phyloP scores from a whole-genome alignment of 2,888 invertebrate genomes.

The Drosophila imparisetae region DNA sequence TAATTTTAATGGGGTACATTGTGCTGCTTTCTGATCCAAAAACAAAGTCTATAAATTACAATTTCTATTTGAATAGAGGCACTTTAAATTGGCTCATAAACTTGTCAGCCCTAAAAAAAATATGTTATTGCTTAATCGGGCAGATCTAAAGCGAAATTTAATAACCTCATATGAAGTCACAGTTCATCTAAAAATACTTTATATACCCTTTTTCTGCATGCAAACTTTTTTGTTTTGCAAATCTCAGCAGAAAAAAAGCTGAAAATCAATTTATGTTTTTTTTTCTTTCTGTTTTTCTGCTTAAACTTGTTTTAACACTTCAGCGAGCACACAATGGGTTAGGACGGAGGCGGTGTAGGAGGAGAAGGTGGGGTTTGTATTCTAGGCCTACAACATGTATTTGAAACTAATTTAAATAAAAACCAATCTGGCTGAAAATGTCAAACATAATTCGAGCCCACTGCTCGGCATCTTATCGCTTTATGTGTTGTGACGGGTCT shows the following conservation, averaged over 20 bases:
- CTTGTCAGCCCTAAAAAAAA: not conserved
- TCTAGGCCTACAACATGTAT: slow-evolving; percentile 55
- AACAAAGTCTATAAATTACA: not conserved
- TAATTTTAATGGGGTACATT: not conserved
- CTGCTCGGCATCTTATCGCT: slow-evolving; percentile 60
- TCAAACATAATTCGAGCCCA: slow-evolving; percentile 64
- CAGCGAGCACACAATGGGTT: slow-evolving; percentile 44
- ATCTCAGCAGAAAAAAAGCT: slow-evolving; percentile 36
- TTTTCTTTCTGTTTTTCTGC: slow-evolving; percentile 10
- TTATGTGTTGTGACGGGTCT: slow-evolving; percentile 64
- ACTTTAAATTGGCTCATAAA: not conserved
- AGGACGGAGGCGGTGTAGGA: not conserved
- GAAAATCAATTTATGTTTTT: slow-evolving; percentile 53
- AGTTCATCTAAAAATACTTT: slow-evolving; percentile 28
- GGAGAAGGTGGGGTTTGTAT: slow-evolving; percentile 1
- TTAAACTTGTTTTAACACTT: slow-evolving; percentile 67
- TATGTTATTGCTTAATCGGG: not conserved
- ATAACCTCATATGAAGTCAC: slow-evolving; percentile 17
- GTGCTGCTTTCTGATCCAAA: not conserved
- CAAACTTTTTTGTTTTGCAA: slow-evolving; percentile 35
- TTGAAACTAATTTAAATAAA: slow-evolving; percentile 79
- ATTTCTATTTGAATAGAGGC: not conserved
- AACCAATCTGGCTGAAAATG: slow-evolving; percentile 75
- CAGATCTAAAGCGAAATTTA: slow-evolving; percentile 15
- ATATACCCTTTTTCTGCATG: slow-evolving; percentile 19